Base-by-base conservation (phyloP, 2,113 vertebrate genomes). In the Trematomus loennbergii region DNA sequence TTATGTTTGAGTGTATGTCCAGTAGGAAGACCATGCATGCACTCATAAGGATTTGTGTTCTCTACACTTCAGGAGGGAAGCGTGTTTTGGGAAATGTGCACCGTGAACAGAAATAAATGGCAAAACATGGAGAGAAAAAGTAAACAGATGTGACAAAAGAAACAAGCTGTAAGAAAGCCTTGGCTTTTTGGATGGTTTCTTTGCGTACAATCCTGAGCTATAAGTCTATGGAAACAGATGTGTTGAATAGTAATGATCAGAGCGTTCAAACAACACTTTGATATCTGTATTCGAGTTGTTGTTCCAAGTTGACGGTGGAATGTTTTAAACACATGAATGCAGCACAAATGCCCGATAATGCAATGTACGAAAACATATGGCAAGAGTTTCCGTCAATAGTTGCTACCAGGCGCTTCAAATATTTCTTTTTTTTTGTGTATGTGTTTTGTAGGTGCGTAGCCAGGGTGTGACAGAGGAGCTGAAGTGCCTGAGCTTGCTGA, bases 381-480 rank as follows among this genome's bases (percentile, higher is more conserved):
- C 40, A 57, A n/a, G 33, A 54, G 52, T 7, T 3, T 7, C 12
- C 2, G 13, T 9, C 9, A 1, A 4, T 9, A 2, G 13, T 53
- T 20, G 4, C 8, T 5, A 11, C 16, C 33, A 18, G n/a, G 25
- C 22, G 12, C 8, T 36, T 33, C n/a, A 52, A 6, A 1, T 10
- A 12, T 18, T 11, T n/a, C 55, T 8, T 29, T 0, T 43, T n/a
- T 16, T 9, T 29, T 48, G 6, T 36, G 40, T 49, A 12, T 71
- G 22, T 70, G 9, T 77, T 25, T 29, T 55, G 18, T 11, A 96
- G 94, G 95, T 95, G 85, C 96, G 96, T 82, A 92, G 77, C 3
- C 96, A 96, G 9, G 95, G 94, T 0, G 96, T 94, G 17, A 81
- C 85, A 0, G 95, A 97, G 93, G 96, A 96, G 88, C 91, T 97